These are phyloP conservation scores for Campylorhamphus procurvoides DNA, from an alignment of 2,113 vertebrate genomes.

Conservation along the genomic window DNA sequence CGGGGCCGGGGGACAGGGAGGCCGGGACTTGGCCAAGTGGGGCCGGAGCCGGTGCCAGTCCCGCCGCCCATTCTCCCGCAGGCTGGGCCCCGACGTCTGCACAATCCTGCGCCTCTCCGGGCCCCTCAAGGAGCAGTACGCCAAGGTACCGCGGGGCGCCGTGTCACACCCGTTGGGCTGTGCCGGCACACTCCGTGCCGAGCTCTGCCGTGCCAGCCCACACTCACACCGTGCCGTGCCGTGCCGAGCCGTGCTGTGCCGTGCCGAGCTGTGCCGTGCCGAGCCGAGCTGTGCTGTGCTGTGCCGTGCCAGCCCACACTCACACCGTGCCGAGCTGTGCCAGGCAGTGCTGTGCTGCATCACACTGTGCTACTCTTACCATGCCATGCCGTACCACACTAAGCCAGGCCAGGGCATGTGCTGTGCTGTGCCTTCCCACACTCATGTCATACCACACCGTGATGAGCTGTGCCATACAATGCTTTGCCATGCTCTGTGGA, in stretches of 20 bases:
- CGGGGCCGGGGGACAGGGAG: not conserved
- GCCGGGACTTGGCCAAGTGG: not conserved
- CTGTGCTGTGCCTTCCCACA: rapidly evolving
- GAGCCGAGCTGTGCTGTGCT: too few species aligned
- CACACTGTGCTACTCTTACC: not conserved
- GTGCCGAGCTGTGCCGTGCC: not conserved
- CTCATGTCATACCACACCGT: rapidly evolving
- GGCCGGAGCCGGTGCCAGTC: not conserved
- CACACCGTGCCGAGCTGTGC: not conserved
- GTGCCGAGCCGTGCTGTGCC: rapidly evolving
- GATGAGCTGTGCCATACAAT: not conserved
- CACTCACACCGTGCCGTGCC: not conserved
- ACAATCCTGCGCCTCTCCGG: conserved; percentile 73
- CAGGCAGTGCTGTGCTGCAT: not conserved
- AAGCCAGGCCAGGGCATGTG: not conserved
- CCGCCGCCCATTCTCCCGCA: not conserved
- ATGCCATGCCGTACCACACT: not conserved
- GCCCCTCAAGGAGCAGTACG: conserved; percentile 77
- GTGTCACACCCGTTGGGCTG: not conserved
- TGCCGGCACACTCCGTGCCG: not conserved
- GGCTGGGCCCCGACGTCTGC: conserved; percentile 68
- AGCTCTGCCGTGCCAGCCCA: too few species aligned
- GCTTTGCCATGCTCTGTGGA: not conserved
- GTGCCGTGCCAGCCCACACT: rapidly evolving
- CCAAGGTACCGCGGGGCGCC: conserved; percentile 56